Base-by-base conservation (phyloP, 1,140 invertebrate species). In the Protaetia brevitarsis region DNA sequence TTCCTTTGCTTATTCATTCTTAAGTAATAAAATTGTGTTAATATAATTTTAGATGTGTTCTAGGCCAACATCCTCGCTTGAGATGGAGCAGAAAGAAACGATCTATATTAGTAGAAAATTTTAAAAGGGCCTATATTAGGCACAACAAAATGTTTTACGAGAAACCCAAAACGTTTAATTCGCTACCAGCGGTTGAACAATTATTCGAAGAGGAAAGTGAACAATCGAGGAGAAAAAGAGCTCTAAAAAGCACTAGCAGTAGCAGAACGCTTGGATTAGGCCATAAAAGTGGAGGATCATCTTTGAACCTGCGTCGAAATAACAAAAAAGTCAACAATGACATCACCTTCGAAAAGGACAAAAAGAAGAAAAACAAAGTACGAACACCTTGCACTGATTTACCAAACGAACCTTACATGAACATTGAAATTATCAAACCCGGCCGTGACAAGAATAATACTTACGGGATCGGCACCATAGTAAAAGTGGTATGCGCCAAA, bases 11-110 rank as follows among this genome's bases (percentile, higher is more conserved):
- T n/a, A n/a, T n/a, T n/a, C n/a, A 3, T 34, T 31, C 0, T 3
- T 19, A 62, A n/a, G 2, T 36, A 16, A 4, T 34, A 3, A 26
- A 21, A 6, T 29, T 31, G 36, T 36, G 23, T 36, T 21, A 8
- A 36, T 13, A 36, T 62, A 11, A 34, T 68, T 72, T 80, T 69
- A 87, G 88, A 68, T 88, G 93, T 72, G 80, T 90, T 0, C 83
- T 89, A 0, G 91, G 89, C n/a, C 88, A 93, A 76, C 92, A 94
- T 80, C 92, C 92, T 0, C 82, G 90, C 10, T 83, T 94, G 34
- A 79, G 91, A 29, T 93, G 89, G 88, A 91, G 88, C 70, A 83
- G 90, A 8, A 77, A 87, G 68, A 80, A 87, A 28, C 78, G 89
- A 65, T 88, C 88, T 0, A 74, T 87, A 8, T 76, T 83, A 67